Evolutionary conservation across 2,797 vertebrate genomes (phyloP).

Genomic region (Macrochelys suwanniensis): DNA sequence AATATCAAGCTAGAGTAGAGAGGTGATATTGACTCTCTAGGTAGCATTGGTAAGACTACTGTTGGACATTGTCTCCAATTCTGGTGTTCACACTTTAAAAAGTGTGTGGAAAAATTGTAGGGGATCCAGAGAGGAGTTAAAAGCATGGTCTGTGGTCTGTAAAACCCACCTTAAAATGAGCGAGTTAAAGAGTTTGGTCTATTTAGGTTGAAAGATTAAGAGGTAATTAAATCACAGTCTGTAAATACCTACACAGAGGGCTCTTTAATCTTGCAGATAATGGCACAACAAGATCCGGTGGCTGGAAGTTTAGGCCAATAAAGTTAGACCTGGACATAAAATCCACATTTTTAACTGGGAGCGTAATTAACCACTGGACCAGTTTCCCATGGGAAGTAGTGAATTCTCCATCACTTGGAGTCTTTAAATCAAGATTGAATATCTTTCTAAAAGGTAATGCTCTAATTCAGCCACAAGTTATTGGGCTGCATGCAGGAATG

Average conservation of each 20-base stretch:
- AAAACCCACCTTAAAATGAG: neutral
- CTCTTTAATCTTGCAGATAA: neutral
- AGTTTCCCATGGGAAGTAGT: slow-evolving; percentile 9
- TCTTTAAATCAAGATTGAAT: neutral
- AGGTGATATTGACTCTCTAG: neutral
- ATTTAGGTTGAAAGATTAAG: neutral
- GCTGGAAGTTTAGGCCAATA: slow-evolving; percentile 8
- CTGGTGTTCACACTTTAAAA: neutral
- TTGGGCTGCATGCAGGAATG: neutral
- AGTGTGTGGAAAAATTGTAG: neutral
- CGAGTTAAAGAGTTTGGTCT: neutral
- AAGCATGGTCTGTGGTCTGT: neutral
- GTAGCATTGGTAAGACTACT: neutral
- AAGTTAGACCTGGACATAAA: neutral
- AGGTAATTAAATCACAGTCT: neutral
- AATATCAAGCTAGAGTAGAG: neutral
- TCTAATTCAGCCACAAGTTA: neutral
- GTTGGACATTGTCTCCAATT: neutral
- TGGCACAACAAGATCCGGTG: neutral
- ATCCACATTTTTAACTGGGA: neutral
- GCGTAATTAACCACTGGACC: neutral
- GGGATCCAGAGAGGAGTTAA: neutral
- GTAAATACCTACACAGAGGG: neutral
- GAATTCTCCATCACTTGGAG: neutral
- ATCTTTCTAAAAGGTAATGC: neutral